Conservation (phyloP, 2,888 invertebrate species). For the Cheilosia soror region DNA sequence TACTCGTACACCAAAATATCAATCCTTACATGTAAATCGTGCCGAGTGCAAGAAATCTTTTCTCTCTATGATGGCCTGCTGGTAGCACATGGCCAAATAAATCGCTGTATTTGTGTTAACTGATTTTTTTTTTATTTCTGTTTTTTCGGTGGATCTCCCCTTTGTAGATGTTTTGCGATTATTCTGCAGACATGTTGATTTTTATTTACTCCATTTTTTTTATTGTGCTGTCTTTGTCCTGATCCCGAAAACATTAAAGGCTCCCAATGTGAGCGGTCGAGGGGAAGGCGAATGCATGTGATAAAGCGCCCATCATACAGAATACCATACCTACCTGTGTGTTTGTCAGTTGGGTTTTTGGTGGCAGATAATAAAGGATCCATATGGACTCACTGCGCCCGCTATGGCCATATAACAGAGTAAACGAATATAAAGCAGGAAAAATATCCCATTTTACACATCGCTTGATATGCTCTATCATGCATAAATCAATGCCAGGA, state of each 20-base stretch:
- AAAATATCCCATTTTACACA: constrained; percentile 81
- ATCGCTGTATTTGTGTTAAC: constrained; percentile 51
- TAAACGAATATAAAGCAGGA: constrained; percentile 76
- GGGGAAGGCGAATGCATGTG: constrained; percentile 21
- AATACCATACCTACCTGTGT: constrained; percentile 15
- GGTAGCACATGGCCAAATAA: constrained; percentile 69
- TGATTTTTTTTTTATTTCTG: constrained; percentile 19
- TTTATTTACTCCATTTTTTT: constrained; percentile 71
- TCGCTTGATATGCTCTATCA: constrained; percentile 81
- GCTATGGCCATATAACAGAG: constrained; percentile 55
- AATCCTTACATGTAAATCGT: constrained; percentile 54
- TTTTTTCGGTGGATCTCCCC: constrained; percentile 33
- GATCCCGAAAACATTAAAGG: constrained; percentile 47
- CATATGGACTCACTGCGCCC: constrained; percentile 32
- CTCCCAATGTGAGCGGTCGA: constrained; percentile 17
- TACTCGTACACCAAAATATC: not conserved
- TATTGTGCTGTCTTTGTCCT: constrained; percentile 53
- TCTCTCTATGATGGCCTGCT: constrained; percentile 26
- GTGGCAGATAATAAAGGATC: constrained; percentile 70
- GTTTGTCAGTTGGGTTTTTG: not conserved
- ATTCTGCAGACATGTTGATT: constrained; percentile 74
- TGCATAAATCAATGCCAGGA: constrained; percentile 81
- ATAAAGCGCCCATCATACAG: constrained; percentile 5
- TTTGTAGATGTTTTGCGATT: constrained; percentile 72
- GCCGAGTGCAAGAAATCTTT: constrained; percentile 28